These are phyloP conservation scores for Epinephelus lanceolatus DNA, from an alignment of 2,113 vertebrate species.

Conservation along the genomic window DNA sequence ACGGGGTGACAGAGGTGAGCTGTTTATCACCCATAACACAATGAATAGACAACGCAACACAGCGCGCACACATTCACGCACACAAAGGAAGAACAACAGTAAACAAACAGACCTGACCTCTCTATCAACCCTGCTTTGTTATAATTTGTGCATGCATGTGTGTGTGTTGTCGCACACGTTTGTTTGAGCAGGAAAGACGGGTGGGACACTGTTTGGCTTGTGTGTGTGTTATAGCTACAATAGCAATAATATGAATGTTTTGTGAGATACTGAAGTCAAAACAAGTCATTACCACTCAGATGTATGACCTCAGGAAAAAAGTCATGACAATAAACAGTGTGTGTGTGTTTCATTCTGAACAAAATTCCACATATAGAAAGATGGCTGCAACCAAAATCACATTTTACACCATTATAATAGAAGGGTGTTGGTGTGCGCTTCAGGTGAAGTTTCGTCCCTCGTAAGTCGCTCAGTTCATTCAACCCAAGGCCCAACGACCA, in stretches of 20 bases:
- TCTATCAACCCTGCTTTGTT: slow-evolving; percentile 49
- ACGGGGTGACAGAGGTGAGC: slow-evolving; percentile 47
- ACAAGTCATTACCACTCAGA: not conserved
- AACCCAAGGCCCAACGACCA: not conserved
- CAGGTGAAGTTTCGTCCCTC: not conserved
- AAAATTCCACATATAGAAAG: not conserved
- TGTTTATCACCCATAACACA: slow-evolving; percentile 57
- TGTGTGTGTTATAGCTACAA: not conserved
- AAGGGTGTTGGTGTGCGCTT: not conserved
- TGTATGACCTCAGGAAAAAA: not conserved
- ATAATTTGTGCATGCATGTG: slow-evolving; percentile 5
- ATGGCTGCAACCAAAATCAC: not conserved
- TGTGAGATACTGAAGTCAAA: not conserved
- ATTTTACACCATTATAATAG: not conserved
- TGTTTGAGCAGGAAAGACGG: slow-evolving; percentile 16
- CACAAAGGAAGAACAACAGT: slow-evolving; percentile 54
- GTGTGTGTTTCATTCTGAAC: not conserved
- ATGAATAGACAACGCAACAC: slow-evolving; percentile 51
- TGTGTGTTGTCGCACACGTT: not conserved
- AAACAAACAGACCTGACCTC: slow-evolving; percentile 65
- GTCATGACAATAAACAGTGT: not conserved
- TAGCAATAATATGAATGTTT: not conserved
- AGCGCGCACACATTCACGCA: slow-evolving; percentile 14
- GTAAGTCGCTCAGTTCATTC: not conserved
- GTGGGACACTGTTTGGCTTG: not conserved